Base-by-base conservation (phyloP, 1,140 invertebrate genomes). In the Thalassaphorura encarpata region DNA sequence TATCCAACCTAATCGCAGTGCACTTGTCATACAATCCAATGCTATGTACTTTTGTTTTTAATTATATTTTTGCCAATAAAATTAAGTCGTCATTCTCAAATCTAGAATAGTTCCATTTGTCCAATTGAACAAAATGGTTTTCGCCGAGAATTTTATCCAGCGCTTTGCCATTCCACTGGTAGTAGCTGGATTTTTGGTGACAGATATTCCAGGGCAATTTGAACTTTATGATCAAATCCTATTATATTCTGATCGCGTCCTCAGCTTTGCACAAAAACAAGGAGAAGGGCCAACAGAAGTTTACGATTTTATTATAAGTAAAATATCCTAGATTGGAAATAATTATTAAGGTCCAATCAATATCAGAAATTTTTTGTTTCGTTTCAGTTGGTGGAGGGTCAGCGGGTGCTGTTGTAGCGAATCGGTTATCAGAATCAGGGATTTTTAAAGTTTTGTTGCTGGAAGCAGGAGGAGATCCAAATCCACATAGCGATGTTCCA, bases 381-480 rank as follows among this genome's bases (percentile, higher is more conserved):
- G 11, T 36, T 36, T n/a, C 21, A 54, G 71, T 78, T 51, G 77
- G 77, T 2, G 76, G 71, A 13, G 77, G 77, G 26, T 73, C 75
- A 3, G 72, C 77, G 1, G 77, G 77, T 6, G 68, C 70, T 45
- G 73, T 78, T 13, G 36, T 78, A 28, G 76, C 76, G 3, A 73
- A 67, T 51, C 66, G 77, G 15, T 64, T 78, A 21, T 69, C 67
- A 31, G 67, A 67, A 50, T 33, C 29, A 26, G 39, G 26, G 4
- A 23, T 26, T 1, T 29, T 4, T 39, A 23, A 43, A 43, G 31
- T 54, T 8, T 21, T 54, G 4, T 13, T 47, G 23, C 18, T 54
- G 26, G 53, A 54, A 48, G 43, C 53, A 2, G 53, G 53, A 36
- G 53, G 53, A 39, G 41, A 46, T 54, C 31, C 31, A 39, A 16